Evolutionary conservation across 2,888 invertebrate species (phyloP), one percentile per base, ranked within the genome.

Genomic region (Tetragonisca angustula): DNA sequence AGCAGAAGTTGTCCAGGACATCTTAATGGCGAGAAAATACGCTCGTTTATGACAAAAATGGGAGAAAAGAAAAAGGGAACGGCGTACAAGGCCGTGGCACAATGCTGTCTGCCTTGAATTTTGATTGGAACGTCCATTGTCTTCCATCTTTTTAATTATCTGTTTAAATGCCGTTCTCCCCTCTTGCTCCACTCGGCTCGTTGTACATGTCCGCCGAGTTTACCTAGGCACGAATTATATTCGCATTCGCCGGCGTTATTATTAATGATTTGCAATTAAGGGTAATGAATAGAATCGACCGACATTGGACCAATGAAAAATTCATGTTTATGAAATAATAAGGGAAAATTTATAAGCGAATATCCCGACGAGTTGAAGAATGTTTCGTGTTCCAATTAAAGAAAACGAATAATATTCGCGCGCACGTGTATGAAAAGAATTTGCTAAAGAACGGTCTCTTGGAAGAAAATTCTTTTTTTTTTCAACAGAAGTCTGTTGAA

Each of bases 101-200:
- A 91, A 91, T 91, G 83, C 83, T 81, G 89, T 88, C 89, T 85
- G 88, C 77, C 81, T 87, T 85, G 87, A 88, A 89, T 90, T 87
- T 88, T 83, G 87, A 90, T 89, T 86, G 87, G 87, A 81, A 81
- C 76, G 74, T 64, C 87, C 86, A 85, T 88, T 88, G 85, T 87
- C 85, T 88, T 81, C 84, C 80, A 80, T 67, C 75, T 43, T 76
- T 70, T 87, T 85, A 87, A 86, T 87, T 85, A 86, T 92, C 82
- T 87, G 83, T 87, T 86, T 84, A 84, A 27, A 84, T 83, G 69
- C 83, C 49, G 43, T 27, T 27, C 50, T n/a, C 27, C 1, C n/a
- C 64, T 15, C 67, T 6, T 9, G 36, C 36, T 24, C 43, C 49
- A 2, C 27, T 11, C 17, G 9, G 32, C 52, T 19, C 24, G 36